These are phyloP conservation scores for Tursiops truncatus DNA, from an alignment of 2,113 vertebrate genomes.

Conservation along the genomic window DNA sequence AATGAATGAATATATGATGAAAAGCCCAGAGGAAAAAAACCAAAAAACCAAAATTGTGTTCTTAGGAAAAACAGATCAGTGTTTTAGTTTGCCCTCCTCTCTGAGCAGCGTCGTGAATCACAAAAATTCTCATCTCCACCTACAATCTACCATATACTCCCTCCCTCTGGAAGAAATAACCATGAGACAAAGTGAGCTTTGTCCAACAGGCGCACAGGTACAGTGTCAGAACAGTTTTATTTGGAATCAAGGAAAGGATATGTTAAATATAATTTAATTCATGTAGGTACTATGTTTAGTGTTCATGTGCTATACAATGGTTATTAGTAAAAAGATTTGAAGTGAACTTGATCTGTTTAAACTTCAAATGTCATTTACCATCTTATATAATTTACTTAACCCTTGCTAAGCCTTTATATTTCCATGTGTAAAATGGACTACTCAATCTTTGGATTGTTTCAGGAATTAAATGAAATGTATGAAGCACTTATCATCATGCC, in stretches of 20 bases:
- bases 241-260: not conserved
- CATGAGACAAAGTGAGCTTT: not conserved
- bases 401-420: not conserved
- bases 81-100: not conserved
- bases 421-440: not conserved
- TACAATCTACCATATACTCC: not conserved
- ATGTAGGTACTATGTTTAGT: not conserved
- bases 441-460: not conserved
- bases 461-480: slow-evolving; percentile 18
- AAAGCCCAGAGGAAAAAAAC: not conserved
- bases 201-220: not conserved
- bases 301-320: not conserved
- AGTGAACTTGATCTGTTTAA: not conserved
- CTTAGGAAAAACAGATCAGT: not conserved
- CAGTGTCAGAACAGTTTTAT: not conserved
- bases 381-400: not conserved
- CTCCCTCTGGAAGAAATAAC: not conserved
- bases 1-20: not conserved
- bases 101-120: not conserved
- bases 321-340: not conserved
- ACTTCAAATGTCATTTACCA: not conserved
- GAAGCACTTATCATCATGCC: not conserved
- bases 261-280: slow-evolving; percentile 13
- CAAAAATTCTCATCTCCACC: not conserved
- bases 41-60: not conserved